These are phyloP conservation scores for Calameuta filiformis DNA, from an alignment of 2,888 invertebrate genomes.

Conservation along the genomic window DNA sequence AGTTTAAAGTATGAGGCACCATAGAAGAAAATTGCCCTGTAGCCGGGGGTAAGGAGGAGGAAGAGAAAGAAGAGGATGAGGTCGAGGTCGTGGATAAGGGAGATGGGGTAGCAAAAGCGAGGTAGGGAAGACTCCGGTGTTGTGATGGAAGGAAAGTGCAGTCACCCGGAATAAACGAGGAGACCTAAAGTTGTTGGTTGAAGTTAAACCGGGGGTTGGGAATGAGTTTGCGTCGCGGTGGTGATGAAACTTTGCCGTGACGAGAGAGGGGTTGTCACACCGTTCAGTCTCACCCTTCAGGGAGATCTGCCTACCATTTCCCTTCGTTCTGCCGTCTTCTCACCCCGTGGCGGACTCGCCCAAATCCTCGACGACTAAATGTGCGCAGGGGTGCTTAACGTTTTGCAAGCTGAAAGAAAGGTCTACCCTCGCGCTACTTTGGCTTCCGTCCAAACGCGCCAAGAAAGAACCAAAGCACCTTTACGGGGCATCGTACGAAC, in stretches of 20 bases:
- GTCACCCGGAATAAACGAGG: conserved; percentile 66
- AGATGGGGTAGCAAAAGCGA: conserved; percentile 10
- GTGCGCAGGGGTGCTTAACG: not conserved
- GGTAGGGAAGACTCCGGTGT: conserved; percentile 36
- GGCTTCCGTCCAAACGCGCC: not conserved
- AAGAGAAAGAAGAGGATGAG: conserved; percentile 3
- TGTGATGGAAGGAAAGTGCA: conserved; percentile 62
- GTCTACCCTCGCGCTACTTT: not conserved
- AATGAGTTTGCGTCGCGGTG: conserved; percentile 63
- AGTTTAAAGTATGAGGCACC: conserved; percentile 17
- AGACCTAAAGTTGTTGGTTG: conserved; percentile 64
- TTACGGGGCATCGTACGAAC: not conserved
- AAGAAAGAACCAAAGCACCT: not conserved
- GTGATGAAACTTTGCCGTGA: conserved; percentile 66
- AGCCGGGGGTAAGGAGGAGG: conserved; percentile 22
- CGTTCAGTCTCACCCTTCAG: conserved; percentile 39
- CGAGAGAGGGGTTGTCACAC: conserved; percentile 60
- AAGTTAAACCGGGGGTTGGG: conserved; percentile 60
- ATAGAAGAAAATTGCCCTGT: conserved; percentile 57
- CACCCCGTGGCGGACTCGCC: conserved; percentile 13
- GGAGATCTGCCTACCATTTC: conserved; percentile 8
- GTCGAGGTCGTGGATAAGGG: not conserved
- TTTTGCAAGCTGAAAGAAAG: not conserved
- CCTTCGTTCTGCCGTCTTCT: conserved; percentile 24
- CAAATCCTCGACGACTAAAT: not conserved